Evolutionary conservation across 2,113 vertebrate species (phyloP), one percentile per base, ranked within the genome.

Genomic region (Tapirus terrestris): DNA sequence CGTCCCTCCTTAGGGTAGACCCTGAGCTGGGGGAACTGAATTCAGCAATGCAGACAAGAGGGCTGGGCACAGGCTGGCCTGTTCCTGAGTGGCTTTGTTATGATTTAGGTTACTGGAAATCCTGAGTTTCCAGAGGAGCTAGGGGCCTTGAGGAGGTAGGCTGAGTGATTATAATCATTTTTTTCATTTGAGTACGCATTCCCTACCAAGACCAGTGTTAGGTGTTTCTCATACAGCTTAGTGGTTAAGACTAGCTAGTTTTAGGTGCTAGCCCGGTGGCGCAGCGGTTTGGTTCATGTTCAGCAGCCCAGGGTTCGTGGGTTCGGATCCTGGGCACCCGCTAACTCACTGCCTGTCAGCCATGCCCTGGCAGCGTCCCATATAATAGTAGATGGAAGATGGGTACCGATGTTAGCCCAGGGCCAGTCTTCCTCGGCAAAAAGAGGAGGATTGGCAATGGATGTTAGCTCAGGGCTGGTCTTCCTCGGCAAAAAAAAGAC

Each of bases 91-190:
- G 92, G 53, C 53, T 85, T 23, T 81, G 73, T 76, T 88, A 25
- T 89, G 56, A 85, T 93, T 80, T 75, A 85, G 36, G 25, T 81
- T 89, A 61, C 45, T 88, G 45, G 76, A 14, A 56, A 39, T 84
- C 23, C 27, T 89, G 31, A 70, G 18, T 94, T 96, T 88, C 67
- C 48, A 51, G 83, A 89, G 90, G 33, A 88, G 13, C 56, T 36
- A 88, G 65, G 75, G 79, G 48, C 33, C 23, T 94, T 79, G 27
- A 93, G 33, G 58, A 93, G n/a, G 56, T 72, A 85, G 18, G 13
- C 70, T n/a, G 56, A 91, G n/a, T 95, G 39, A 76, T 31, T 86
- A 79, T 83, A 83, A 68, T 90, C 43, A 89, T 92, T 88, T 97
- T 89, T 31, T 67, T 81, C 77, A 96, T 91, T 82, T 70, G 53